A percentile compares a stretch with the other conserved stretches of the same genome.
These are phyloP conservation scores for Emys orbicularis DNA, from an alignment of 2,797 vertebrate genomes.

Conservation along the genomic window DNA sequence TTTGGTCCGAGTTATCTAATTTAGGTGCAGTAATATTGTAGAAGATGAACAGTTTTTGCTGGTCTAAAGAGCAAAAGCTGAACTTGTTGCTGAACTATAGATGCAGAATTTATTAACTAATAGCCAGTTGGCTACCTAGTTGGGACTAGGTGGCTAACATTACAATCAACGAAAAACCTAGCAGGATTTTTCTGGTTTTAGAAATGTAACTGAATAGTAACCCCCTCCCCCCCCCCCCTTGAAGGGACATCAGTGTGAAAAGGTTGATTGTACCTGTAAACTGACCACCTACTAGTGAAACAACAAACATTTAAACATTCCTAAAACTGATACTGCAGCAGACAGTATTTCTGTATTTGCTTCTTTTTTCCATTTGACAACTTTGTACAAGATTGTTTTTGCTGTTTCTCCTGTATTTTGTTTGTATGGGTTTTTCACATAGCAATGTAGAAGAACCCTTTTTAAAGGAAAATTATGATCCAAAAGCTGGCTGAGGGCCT, in stretches of 20 bases:
- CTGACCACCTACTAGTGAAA: background rate
- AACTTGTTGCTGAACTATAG: background rate
- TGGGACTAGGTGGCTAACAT: background rate
- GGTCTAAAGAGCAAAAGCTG: background rate
- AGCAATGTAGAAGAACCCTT: background rate
- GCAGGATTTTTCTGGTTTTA: background rate
- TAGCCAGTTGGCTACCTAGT: background rate
- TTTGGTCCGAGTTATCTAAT: background rate
- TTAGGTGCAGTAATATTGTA: background rate
- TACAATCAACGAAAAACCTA: background rate
- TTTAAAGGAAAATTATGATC: background rate
- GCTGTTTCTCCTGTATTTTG: background rate
- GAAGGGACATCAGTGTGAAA: background rate
- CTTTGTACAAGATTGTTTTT: background rate
- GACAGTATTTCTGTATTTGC: background rate
- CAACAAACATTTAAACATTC: background rate
- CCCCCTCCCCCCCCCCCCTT: background rate
- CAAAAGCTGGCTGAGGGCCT: background rate
- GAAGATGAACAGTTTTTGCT: background rate
- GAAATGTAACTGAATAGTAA: background rate
- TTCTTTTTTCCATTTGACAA: background rate
- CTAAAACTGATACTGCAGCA: background rate
- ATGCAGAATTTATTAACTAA: background rate
- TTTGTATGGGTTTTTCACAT: background rate
- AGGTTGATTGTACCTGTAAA: background rate